A percentile compares a stretch with the other conserved stretches of the same genome.
phyloP scores from a whole-genome alignment of 2,113 vertebrate genomes.

The Ciconia boyciana region DNA sequence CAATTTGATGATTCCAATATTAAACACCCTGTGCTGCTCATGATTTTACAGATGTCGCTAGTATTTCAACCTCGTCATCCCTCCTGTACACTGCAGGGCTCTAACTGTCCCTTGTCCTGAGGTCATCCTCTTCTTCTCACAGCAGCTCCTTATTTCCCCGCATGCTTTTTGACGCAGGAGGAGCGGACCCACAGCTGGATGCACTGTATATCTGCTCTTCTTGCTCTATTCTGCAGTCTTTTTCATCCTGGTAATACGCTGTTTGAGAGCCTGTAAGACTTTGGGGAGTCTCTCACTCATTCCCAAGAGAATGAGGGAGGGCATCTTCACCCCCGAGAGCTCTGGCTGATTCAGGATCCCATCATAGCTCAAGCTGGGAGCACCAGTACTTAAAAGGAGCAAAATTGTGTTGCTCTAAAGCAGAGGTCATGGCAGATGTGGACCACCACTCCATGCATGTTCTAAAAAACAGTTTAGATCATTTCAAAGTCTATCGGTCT shows the following conservation, averaged over 20 bases:
- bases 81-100: background rate
- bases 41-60: background rate
- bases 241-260: background rate
- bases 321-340: background rate
- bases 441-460: background rate
- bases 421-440: background rate
- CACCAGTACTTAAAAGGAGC: background rate
- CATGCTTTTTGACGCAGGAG: background rate
- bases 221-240: background rate
- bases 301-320: background rate
- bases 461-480: background rate
- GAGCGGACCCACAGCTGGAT: background rate
- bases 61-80: background rate
- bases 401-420: background rate
- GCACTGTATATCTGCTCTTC: background rate
- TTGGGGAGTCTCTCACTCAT: background rate
- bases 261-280: background rate
- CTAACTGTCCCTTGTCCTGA: background rate
- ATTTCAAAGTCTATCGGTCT: background rate
- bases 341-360: background rate
- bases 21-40: background rate
- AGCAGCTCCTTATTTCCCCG: background rate
- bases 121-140: background rate
- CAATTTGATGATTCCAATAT: background rate
- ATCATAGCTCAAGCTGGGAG: background rate